phyloP scores from a whole-genome alignment of 2,113 vertebrate species.

The Scartelaos histophorus region DNA sequence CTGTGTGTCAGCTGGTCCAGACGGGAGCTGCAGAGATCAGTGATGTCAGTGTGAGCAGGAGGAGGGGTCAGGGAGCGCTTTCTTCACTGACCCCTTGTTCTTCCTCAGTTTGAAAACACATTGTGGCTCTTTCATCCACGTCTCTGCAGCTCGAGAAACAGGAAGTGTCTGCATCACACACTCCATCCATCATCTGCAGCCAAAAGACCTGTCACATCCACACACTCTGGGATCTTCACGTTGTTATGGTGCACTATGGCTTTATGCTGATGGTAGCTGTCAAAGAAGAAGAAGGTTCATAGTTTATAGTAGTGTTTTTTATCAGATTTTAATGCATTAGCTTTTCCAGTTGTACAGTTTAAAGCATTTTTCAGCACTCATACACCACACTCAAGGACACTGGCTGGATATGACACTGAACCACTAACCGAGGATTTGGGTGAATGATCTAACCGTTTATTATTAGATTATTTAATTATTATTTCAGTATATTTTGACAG shows the following conservation, averaged over 20 bases:
- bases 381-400: too few relatives aligned
- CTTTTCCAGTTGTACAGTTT: background rate
- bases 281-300: too few relatives aligned
- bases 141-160: slow-evolving; percentile 71
- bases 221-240: slow-evolving; percentile 62
- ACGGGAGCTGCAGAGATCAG: slow-evolving; percentile 66
- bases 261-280: background rate
- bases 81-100: slow-evolving; percentile 78
- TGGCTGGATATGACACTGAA: too few relatives aligned
- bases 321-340: background rate
- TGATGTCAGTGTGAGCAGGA: slow-evolving; percentile 62
- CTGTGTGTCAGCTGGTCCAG: slow-evolving; percentile 47
- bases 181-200: slow-evolving; percentile 74
- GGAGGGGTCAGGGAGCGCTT: slow-evolving; percentile 70
- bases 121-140: slow-evolving; percentile 66
- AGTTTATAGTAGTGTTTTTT: background rate
- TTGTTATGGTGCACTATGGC: slow-evolving; percentile 55
- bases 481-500: too few relatives aligned
- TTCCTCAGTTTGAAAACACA: slow-evolving; percentile 74
- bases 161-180: slow-evolving; percentile 72
- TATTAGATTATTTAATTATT: too few relatives aligned
- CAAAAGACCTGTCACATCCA: slow-evolving; percentile 69
- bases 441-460: too few relatives aligned
- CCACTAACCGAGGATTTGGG: too few relatives aligned
- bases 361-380: too few relatives aligned